Conservation (phyloP, 2,797 vertebrate species). For the Hippopotamyrus pictus region DNA sequence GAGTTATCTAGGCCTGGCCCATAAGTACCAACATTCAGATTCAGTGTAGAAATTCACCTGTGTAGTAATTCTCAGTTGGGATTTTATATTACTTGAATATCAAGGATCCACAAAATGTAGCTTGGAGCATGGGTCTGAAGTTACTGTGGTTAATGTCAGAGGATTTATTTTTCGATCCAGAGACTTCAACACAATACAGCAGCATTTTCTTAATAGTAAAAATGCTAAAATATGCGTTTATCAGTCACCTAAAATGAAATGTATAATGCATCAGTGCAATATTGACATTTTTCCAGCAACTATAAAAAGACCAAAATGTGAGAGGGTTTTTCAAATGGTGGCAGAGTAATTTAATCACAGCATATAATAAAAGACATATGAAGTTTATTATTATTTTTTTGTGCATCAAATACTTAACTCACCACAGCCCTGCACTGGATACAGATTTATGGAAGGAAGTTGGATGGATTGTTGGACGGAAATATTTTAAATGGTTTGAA, state of each 20-base stretch:
- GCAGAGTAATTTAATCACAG: neutral
- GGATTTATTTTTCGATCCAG: neutral
- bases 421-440: neutral
- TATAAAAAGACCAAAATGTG: neutral
- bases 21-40: neutral
- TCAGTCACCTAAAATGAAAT: neutral
- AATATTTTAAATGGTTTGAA: neutral
- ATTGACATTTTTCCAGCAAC: neutral
- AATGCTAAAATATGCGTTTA: neutral
- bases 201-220: neutral
- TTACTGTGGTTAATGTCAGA: neutral
- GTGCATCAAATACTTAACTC: neutral
- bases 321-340: neutral
- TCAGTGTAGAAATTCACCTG: neutral
- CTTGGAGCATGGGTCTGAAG: neutral
- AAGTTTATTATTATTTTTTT: neutral
- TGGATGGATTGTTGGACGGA: neutral
- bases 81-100: neutral
- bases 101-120: neutral
- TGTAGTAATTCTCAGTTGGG: neutral
- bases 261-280: neutral
- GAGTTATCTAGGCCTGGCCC: neutral
- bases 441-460: neutral
- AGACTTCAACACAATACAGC: neutral
- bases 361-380: neutral